Percentiles rank a stretch among this genome's conserved stretches.
phyloP scores from a whole-genome alignment of 1,140 invertebrate genomes.

The Apis dorsata region DNA sequence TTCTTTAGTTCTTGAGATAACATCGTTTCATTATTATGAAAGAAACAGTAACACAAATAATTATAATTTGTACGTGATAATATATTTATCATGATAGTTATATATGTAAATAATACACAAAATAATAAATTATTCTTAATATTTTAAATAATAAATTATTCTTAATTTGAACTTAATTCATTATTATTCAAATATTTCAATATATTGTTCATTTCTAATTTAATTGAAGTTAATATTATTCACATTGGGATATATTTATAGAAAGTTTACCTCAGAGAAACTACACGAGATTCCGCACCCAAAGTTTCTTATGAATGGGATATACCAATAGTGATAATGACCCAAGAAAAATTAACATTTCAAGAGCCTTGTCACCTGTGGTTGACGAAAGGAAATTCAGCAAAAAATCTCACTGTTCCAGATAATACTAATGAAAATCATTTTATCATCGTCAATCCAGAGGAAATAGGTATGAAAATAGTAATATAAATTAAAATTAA shows the following conservation, averaged over 20 bases:
- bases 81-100: too few relatives aligned
- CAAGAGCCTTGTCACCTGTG: slow-evolving; percentile 81
- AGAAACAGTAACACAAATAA: neutral
- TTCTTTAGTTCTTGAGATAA: neutral
- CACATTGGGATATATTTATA: slow-evolving; percentile 62
- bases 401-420: slow-evolving; percentile 69
- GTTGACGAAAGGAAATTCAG: slow-evolving; percentile 80
- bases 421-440: slow-evolving; percentile 80
- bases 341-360: slow-evolving; percentile 82
- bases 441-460: slow-evolving; percentile 89
- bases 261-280: slow-evolving; percentile 85
- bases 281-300: slow-evolving; percentile 72
- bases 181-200: too few relatives aligned
- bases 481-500: neutral
- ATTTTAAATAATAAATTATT: too few relatives aligned
- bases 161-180: too few relatives aligned
- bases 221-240: neutral
- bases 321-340: slow-evolving; percentile 84
- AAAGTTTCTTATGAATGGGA: slow-evolving; percentile 84
- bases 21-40: neutral
- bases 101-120: too few relatives aligned
- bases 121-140: too few relatives aligned
- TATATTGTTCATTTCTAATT: neutral
- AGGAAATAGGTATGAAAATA: slow-evolving; percentile 84
- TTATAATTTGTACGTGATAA: neutral